Conservation (phyloP, 2,113 vertebrate genomes). For the Gnathonemus longibarbis region DNA sequence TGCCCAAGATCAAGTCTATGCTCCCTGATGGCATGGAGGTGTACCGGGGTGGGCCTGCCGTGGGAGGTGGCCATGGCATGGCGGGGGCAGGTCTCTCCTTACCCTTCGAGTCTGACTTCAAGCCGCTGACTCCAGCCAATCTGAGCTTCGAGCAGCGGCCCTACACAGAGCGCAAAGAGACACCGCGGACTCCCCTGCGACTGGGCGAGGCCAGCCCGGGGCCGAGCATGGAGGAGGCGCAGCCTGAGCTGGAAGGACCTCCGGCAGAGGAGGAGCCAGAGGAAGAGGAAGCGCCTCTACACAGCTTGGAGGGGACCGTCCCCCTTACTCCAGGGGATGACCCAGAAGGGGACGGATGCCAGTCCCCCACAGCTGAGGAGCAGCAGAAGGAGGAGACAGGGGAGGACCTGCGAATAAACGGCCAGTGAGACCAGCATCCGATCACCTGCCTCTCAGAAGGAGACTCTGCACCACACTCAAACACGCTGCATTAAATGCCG, state of each 20-base stretch:
- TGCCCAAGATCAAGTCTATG: constrained; percentile 82
- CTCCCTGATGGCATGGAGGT: constrained; percentile 76
- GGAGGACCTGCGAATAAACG: constrained; percentile 30
- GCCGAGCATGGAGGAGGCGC: constrained; percentile 20
- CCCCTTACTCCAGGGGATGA: constrained; percentile 32
- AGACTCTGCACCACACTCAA: constrained; percentile 13
- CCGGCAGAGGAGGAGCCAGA: constrained; percentile 16
- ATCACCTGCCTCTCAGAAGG: constrained; percentile 24
- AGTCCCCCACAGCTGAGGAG: constrained; percentile 30
- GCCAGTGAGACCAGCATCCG: constrained; percentile 33
- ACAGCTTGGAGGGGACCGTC: constrained; percentile 31
- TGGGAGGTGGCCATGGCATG: constrained; percentile 38
- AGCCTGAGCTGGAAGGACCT: constrained; percentile 27
- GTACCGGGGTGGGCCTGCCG: constrained; percentile 66
- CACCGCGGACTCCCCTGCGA: constrained; percentile 72
- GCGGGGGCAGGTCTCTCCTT: constrained; percentile 45
- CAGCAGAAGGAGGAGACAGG: constrained; percentile 33
- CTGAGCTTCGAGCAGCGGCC: constrained; percentile 73
- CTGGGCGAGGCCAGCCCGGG: constrained; percentile 52
- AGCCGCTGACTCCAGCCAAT: constrained; percentile 48
- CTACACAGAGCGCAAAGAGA: constrained; percentile 65
- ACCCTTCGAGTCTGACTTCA: constrained; percentile 67
- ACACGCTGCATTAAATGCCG: not conserved
- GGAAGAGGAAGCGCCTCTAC: constrained; percentile 22
- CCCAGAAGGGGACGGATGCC: constrained; percentile 22